Conservation (phyloP, 2,113 vertebrate species). For the Forbesichthys papilliferus region DNA sequence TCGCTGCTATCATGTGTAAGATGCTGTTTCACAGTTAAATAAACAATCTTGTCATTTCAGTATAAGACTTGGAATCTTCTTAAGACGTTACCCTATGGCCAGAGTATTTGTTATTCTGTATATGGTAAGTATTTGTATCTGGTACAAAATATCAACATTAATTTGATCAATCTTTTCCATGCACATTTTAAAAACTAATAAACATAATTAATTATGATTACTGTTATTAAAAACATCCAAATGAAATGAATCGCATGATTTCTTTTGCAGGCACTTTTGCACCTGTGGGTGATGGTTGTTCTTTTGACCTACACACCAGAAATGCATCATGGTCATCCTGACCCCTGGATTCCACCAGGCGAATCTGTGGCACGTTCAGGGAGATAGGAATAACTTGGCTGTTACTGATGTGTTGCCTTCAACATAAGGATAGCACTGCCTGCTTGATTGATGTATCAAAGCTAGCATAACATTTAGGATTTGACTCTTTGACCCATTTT, state of each 20-base stretch:
- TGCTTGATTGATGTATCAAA: constrained; percentile 53
- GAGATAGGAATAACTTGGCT: constrained; percentile 58
- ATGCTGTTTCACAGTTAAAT: background rate
- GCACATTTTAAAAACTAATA: background rate
- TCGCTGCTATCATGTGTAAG: background rate
- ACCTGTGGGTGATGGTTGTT: constrained; percentile 98
- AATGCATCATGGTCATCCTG: constrained; percentile 86
- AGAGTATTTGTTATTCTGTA: constrained; percentile 95
- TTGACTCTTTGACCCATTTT: constrained; percentile 52
- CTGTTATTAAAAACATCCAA: background rate
- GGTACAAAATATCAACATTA: background rate
- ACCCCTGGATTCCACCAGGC: background rate
- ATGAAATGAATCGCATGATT: background rate
- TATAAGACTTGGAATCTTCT: constrained; percentile 95
- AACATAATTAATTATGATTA: background rate
- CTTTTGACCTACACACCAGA: constrained; percentile 96
- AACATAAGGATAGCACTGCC: constrained; percentile 41
- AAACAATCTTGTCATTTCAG: constrained; percentile 63
- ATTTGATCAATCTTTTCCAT: background rate
- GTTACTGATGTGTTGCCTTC: constrained; percentile 30
- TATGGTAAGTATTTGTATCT: constrained; percentile 82
- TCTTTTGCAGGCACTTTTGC: constrained; percentile 84
- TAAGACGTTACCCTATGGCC: constrained; percentile 92
- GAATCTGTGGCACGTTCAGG: constrained; percentile 44
- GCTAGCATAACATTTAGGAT: constrained; percentile 31